Conservation (phyloP, 2,888 invertebrate species). For the Pterostichus niger region DNA sequence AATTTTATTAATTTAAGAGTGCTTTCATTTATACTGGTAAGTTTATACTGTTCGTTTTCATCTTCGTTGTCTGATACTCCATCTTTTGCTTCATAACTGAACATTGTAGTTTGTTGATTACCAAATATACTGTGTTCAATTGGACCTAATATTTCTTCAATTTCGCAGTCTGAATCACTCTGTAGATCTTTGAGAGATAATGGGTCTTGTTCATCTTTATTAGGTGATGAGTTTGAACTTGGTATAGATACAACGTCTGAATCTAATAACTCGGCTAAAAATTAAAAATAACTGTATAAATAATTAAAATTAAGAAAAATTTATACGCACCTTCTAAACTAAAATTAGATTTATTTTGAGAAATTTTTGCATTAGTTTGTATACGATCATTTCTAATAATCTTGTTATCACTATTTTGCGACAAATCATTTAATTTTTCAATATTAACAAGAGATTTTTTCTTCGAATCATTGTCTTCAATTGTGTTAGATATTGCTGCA, state of each 20-base stretch:
- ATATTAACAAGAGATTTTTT: neutral
- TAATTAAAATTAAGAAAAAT: neutral
- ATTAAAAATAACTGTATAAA: neutral
- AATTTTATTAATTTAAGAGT: conserved; percentile 62
- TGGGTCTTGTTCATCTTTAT: conserved; percentile 62
- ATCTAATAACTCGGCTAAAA: conserved; percentile 44
- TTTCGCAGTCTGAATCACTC: conserved; percentile 62
- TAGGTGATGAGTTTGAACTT: conserved; percentile 62
- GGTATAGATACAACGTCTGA: conserved; percentile 59
- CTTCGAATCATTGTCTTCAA: conserved; percentile 31
- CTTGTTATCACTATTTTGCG: conserved; percentile 12
- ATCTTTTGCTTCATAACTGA: neutral
- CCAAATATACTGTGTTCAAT: conserved; percentile 47
- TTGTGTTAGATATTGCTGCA: neutral
- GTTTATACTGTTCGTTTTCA: conserved; percentile 26
- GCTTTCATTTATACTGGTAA: conserved; percentile 51
- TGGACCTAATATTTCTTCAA: conserved; percentile 63
- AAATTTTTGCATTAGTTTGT: conserved; percentile 9
- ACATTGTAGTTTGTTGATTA: neutral
- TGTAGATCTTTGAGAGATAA: conserved; percentile 48
- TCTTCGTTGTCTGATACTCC: conserved; percentile 39
- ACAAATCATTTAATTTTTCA: neutral
- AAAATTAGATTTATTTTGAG: conserved; percentile 21
- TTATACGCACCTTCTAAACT: conserved; percentile 30
- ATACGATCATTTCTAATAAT: neutral